A percentile compares a stretch with the other conserved stretches of the same genome.
phyloP scores from a whole-genome alignment of 1,140 invertebrate species.

The Pseudomyrmex gracilis region DNA sequence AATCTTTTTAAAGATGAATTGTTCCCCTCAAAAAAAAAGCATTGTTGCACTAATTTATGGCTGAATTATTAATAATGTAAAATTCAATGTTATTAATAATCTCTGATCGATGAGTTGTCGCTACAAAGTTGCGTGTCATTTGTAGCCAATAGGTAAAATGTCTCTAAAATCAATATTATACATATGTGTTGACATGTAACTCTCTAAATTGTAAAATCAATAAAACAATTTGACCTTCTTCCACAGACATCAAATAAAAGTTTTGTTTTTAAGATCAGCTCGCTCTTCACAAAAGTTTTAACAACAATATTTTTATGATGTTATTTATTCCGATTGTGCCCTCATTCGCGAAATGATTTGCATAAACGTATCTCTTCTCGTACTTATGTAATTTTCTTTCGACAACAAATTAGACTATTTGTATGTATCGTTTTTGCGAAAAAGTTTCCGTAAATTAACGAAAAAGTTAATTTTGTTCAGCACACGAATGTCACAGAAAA shows the following conservation, averaged over 20 bases:
- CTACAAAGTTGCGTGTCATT: background rate
- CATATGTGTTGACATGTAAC: background rate
- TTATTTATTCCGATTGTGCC: no score
- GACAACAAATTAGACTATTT: background rate
- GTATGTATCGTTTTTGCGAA: background rate
- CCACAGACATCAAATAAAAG: background rate
- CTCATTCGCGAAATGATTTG: no score
- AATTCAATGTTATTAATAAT: constrained; percentile 29
- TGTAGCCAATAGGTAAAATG: background rate
- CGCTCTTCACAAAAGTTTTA: background rate
- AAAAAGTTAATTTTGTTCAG: background rate
- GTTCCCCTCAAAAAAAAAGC: background rate
- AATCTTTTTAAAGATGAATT: constrained; percentile 28
- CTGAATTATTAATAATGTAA: constrained; percentile 25
- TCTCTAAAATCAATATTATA: background rate
- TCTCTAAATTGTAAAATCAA: background rate
- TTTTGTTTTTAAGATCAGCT: background rate
- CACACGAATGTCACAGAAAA: constrained; percentile 29
- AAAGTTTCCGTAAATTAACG: constrained; percentile 25
- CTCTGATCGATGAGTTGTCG: constrained; percentile 12
- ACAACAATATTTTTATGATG: no score
- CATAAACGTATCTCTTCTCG: background rate
- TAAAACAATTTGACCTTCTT: background rate
- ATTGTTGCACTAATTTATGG: background rate
- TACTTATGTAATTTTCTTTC: background rate